phyloP scores from a whole-genome alignment of 1,140 invertebrate species.

The Oncopeltus fasciatus region DNA sequence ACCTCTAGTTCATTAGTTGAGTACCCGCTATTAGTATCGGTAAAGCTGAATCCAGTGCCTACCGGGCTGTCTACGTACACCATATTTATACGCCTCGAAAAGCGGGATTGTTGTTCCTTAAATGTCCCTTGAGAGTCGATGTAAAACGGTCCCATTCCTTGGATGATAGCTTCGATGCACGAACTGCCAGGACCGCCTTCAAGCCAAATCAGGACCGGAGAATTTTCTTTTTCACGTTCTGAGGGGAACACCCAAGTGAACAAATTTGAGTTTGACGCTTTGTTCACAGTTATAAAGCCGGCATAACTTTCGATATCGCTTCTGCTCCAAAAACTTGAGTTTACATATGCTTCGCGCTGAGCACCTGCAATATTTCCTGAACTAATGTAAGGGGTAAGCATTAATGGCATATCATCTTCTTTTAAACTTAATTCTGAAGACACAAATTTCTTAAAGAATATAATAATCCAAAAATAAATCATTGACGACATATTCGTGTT shows the following conservation, averaged over 20 bases:
- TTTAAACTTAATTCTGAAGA: too few relatives aligned
- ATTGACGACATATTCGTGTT: too few relatives aligned
- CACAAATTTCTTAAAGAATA: too few relatives aligned
- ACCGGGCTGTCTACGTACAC: slow-evolving; percentile 82
- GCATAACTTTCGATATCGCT: slow-evolving; percentile 32
- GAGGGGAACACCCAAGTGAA: slow-evolving; percentile 69
- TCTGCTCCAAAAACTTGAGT: slow-evolving; percentile 14
- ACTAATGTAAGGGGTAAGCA: too few relatives aligned
- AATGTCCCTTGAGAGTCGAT: slow-evolving; percentile 35
- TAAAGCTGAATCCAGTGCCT: slow-evolving; percentile 65
- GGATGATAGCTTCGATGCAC: slow-evolving; percentile 65
- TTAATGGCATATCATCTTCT: too few relatives aligned
- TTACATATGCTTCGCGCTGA: too few relatives aligned
- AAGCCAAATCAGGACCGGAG: slow-evolving; percentile 60
- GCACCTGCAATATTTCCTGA: too few relatives aligned
- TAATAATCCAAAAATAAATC: too few relatives aligned
- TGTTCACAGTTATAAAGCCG: slow-evolving; percentile 56
- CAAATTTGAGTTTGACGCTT: slow-evolving; percentile 47
- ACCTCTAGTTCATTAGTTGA: slow-evolving; percentile 50
- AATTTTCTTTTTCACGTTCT: slow-evolving; percentile 26
- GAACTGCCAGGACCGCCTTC: slow-evolving; percentile 71
- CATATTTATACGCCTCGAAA: slow-evolving; percentile 57
- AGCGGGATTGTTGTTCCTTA: slow-evolving; percentile 48
- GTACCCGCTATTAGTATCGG: slow-evolving; percentile 43
- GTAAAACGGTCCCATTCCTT: slow-evolving; percentile 41